phyloP scores from a whole-genome alignment of 2,888 invertebrate species.

The Neocrepidodera transversa region DNA sequence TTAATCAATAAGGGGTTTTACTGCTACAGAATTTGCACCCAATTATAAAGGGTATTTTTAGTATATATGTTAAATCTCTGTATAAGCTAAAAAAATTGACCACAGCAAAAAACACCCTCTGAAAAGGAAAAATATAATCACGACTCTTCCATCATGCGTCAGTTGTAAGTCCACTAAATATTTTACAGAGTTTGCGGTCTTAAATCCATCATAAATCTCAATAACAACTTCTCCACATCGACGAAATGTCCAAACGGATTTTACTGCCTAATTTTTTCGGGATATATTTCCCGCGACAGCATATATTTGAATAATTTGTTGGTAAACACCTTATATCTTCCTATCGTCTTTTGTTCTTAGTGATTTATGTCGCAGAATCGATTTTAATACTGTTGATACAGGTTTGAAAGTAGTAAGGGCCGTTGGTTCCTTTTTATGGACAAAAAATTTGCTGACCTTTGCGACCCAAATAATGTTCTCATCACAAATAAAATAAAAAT shows the following conservation, averaged over 20 bases:
- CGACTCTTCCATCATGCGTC: not conserved
- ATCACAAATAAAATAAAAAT: no score
- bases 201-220: slow-evolving; percentile 18
- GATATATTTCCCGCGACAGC: slow-evolving; percentile 20
- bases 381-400: slow-evolving; percentile 13
- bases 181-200: slow-evolving; percentile 5
- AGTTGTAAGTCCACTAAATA: slow-evolving; percentile 15
- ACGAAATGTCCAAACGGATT: slow-evolving; percentile 20
- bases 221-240: slow-evolving; percentile 19
- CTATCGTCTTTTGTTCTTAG: slow-evolving; percentile 11
- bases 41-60: no score
- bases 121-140: no score
- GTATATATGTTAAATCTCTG: no score
- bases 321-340: slow-evolving; percentile 24
- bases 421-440: not conserved
- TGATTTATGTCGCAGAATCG: slow-evolving; percentile 22
- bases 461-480: not conserved
- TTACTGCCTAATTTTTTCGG: slow-evolving; percentile 24
- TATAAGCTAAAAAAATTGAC: no score
- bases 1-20: no score
- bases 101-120: no score
- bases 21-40: no score
- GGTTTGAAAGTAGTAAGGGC: slow-evolving; percentile 5
- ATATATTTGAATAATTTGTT: slow-evolving; percentile 29
- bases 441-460: slow-evolving; percentile 17